Conservation (phyloP, 2,888 invertebrate species). For the Cataglyphis albicans region DNA sequence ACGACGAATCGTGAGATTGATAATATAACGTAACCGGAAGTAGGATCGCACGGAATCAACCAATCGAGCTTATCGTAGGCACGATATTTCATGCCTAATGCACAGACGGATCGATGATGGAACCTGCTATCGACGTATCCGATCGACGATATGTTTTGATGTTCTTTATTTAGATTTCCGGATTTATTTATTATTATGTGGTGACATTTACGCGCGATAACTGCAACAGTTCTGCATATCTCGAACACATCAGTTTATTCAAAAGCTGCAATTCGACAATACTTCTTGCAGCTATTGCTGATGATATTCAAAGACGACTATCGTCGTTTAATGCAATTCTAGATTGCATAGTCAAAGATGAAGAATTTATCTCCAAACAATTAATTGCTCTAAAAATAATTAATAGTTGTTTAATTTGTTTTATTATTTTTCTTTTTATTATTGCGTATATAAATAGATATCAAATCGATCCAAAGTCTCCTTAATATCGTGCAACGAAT, state of each 20-base stretch:
- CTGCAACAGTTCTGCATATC: neutral
- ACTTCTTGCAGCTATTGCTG: neutral
- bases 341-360: neutral
- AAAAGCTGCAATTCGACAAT: neutral
- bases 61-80: neutral
- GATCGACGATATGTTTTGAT: neutral
- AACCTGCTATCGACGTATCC: neutral
- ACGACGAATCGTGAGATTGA: neutral
- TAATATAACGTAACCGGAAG: neutral
- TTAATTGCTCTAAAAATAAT: neutral
- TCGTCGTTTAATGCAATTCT: neutral
- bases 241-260: neutral
- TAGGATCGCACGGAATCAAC: neutral
- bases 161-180: slow-evolving; percentile 17
- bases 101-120: neutral
- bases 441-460: neutral
- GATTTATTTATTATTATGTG: neutral
- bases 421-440: neutral
- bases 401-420: neutral
- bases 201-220: neutral
- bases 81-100: slow-evolving; percentile 28
- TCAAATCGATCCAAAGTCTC: neutral
- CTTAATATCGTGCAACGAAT: neutral
- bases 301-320: neutral
- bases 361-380: neutral